phyloP scores from a whole-genome alignment of 2,888 invertebrate genomes.

The Hyalella azteca region DNA sequence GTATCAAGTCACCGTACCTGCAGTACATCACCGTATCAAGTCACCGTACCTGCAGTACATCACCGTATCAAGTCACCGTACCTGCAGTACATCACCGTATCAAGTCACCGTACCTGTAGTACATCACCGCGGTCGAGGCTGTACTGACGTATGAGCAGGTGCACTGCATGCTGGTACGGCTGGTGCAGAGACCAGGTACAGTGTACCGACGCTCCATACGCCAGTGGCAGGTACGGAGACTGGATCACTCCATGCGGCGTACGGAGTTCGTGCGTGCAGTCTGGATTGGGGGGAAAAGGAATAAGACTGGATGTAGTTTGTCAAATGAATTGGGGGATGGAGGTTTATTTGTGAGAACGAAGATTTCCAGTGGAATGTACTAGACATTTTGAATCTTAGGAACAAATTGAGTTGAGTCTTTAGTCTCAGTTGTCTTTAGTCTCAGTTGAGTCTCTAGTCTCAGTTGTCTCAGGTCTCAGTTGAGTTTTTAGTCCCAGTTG shows the following conservation, averaged over 20 bases:
- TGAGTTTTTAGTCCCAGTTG: too few species aligned
- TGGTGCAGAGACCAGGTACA: conserved; percentile 45
- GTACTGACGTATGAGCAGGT: conserved; percentile 40
- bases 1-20: too few species aligned
- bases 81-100: neutral
- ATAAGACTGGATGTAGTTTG: too few species aligned
- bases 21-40: too few species aligned
- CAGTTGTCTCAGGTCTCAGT: too few species aligned
- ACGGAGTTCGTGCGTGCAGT: conserved; percentile 42
- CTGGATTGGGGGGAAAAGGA: conserved; percentile 24
- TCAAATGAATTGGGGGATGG: too few species aligned
- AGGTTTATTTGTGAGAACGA: too few species aligned
- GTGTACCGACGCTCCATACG: conserved; percentile 42
- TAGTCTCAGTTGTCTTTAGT: too few species aligned
- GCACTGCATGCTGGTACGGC: conserved; percentile 31
- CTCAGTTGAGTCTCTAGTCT: too few species aligned
- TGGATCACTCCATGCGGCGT: conserved; percentile 26
- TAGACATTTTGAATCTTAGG: too few species aligned
- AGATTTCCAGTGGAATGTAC: too few species aligned
- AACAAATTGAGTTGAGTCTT: too few species aligned
- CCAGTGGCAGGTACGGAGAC: conserved; percentile 47
- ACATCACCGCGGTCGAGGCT: conserved; percentile 46
- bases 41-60: neutral
- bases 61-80: neutral
- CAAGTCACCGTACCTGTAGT: conserved; percentile 38